Conservation (phyloP, 1,140 invertebrate genomes). For the Drepana arcuata region DNA sequence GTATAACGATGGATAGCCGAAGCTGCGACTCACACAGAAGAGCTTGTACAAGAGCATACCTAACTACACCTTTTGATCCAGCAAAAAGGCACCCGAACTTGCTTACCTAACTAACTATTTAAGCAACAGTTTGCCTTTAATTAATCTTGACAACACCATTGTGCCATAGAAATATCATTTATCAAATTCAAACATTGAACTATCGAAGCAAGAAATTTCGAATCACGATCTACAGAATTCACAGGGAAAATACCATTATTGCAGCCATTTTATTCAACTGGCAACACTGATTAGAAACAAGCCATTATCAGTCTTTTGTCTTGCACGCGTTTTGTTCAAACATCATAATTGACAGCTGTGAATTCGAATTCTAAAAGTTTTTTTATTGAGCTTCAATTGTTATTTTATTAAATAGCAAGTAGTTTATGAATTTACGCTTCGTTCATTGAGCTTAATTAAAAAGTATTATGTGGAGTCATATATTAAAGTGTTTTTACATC, state of each 20-base stretch:
- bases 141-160: slow-evolving; percentile 58
- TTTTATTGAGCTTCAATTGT: too few species aligned
- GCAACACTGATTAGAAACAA: slow-evolving; percentile 15
- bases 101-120: slow-evolving; percentile 57
- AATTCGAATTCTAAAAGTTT: too few species aligned
- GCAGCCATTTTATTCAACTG: slow-evolving; percentile 15
- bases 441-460: too few species aligned
- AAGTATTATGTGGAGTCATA: too few species aligned
- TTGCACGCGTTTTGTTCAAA: slow-evolving; percentile 9
- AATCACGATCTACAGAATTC: slow-evolving; percentile 18
- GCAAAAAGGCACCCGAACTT: slow-evolving; percentile 40
- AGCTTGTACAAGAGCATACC: too few species aligned
- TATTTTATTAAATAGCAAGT: too few species aligned
- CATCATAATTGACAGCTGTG: slow-evolving; percentile 8
- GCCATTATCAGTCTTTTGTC: slow-evolving; percentile 16
- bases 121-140: slow-evolving; percentile 52
- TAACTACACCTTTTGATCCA: slow-evolving; percentile 22
- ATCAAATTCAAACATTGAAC: slow-evolving; percentile 37
- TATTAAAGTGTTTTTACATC: too few species aligned
- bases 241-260: slow-evolving; percentile 14
- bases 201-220: slow-evolving; percentile 28
- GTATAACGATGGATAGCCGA: too few species aligned
- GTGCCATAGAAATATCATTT: slow-evolving; percentile 48
- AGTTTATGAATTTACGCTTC: too few species aligned
- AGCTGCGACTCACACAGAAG: too few species aligned